phyloP scores from a whole-genome alignment of 2,888 invertebrate genomes.

The Hedychridium roseum region DNA sequence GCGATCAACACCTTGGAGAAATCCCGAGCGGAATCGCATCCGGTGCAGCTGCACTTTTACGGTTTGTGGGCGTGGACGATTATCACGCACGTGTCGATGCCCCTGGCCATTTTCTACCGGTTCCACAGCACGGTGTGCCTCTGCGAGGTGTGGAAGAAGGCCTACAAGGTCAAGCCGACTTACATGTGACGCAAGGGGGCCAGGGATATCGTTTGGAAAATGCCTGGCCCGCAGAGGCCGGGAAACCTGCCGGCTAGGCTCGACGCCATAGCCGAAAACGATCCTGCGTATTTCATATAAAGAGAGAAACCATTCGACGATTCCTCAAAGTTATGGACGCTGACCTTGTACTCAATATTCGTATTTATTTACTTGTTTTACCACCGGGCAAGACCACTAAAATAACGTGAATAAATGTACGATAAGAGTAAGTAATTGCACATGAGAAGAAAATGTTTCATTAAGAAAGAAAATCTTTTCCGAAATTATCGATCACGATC shows the following conservation, averaged over 20 bases:
- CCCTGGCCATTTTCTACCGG: conserved; percentile 89
- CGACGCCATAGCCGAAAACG: conserved; percentile 55
- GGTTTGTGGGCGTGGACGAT: conserved; percentile 96
- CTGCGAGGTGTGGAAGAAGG: conserved; percentile 96
- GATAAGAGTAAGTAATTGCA: no score
- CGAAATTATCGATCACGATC: no score
- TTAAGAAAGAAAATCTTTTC: no score
- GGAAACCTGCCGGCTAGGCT: conserved; percentile 50
- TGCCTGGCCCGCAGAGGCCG: conserved; percentile 39
- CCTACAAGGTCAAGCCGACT: conserved; percentile 90
- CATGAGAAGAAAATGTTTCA: no score
- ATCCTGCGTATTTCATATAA: conserved; percentile 56
- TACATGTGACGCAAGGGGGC: conserved; percentile 74
- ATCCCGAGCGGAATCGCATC: conserved; percentile 89
- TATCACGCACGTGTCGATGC: conserved; percentile 94
- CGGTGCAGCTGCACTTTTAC: conserved; percentile 90
- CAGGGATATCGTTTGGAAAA: conserved; percentile 44
- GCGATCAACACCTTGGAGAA: conserved; percentile 93
- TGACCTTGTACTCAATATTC: no score
- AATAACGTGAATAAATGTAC: no score
- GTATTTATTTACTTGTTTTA: no score
- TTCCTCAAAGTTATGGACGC: no score
- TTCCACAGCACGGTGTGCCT: conserved; percentile 95
- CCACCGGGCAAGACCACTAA: no score
- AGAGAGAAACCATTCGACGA: no score